These are phyloP conservation scores for Pegea sp. DNA, from an alignment of 23 tunicate species.

Conservation along the genomic window DNA sequence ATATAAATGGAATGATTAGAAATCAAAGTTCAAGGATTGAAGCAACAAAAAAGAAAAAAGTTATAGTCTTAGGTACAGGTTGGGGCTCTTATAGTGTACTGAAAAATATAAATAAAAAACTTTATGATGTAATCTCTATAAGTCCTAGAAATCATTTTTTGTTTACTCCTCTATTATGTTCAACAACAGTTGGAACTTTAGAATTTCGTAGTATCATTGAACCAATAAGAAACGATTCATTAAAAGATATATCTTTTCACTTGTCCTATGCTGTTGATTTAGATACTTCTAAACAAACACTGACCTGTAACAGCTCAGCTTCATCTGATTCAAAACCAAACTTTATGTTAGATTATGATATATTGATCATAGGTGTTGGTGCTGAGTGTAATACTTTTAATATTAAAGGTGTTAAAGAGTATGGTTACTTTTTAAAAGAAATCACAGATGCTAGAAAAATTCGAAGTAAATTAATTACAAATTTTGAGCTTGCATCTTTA, in stretches of 20 bases:
- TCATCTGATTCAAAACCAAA: slow-evolving; percentile 9
- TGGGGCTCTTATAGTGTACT: slow-evolving; percentile 90
- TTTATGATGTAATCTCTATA: slow-evolving; percentile 38
- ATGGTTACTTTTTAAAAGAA: slow-evolving; percentile 62
- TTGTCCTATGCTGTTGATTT: slow-evolving; percentile 35
- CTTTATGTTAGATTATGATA: slow-evolving; percentile 45
- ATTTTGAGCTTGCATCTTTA: slow-evolving; percentile 66
- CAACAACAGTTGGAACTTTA: slow-evolving; percentile 84
- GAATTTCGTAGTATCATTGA: slow-evolving; percentile 90
- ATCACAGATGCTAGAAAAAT: slow-evolving; percentile 52
- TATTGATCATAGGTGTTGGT: slow-evolving; percentile 72
- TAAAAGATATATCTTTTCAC: too few species aligned
- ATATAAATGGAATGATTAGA: too few species aligned
- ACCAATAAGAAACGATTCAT: slow-evolving; percentile 75
- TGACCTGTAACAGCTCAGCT: slow-evolving; percentile 48
- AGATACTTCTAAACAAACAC: slow-evolving; percentile 11
- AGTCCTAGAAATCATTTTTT: slow-evolving; percentile 92
- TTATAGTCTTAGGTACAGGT: slow-evolving; percentile 66
- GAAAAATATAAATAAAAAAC: slow-evolving; percentile 35
- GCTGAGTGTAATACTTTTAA: slow-evolving; percentile 65
- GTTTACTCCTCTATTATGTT: slow-evolving; percentile 71
- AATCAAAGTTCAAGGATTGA: background rate
- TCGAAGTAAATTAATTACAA: slow-evolving; percentile 41
- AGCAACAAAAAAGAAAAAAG: slow-evolving; percentile 11
- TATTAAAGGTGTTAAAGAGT: slow-evolving; percentile 50